Conservation (phyloP, 2,888 invertebrate species). For the Patella caerulea region DNA sequence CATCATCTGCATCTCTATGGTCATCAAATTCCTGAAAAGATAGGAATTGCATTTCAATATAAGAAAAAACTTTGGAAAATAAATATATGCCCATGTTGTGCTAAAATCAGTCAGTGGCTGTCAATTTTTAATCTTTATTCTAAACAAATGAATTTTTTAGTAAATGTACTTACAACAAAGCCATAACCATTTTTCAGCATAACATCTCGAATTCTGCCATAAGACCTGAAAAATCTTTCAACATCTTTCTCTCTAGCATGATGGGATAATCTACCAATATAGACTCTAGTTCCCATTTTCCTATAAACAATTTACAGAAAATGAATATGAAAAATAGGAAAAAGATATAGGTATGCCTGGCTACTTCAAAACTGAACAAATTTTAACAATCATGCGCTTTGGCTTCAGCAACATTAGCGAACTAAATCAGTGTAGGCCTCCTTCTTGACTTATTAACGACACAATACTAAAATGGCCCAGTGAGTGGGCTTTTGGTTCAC, state of each 20-base stretch:
- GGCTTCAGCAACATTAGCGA: too few species aligned
- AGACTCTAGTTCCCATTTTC: slow-evolving; percentile 75
- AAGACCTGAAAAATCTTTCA: slow-evolving; percentile 95
- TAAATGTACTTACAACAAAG: slow-evolving; percentile 85
- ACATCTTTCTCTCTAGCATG: slow-evolving; percentile 90
- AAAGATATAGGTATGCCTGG: too few species aligned
- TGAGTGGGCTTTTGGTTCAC: too few species aligned
- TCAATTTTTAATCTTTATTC: background rate
- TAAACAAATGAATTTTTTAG: background rate
- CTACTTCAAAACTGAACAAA: too few species aligned
- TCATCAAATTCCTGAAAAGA: slow-evolving; percentile 94
- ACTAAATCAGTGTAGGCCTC: too few species aligned
- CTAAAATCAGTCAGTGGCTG: background rate
- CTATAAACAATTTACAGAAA: slow-evolving; percentile 18
- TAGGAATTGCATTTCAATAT: background rate
- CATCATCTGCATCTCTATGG: slow-evolving; percentile 97
- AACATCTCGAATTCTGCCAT: slow-evolving; percentile 91
- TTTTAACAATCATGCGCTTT: too few species aligned
- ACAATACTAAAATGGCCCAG: too few species aligned
- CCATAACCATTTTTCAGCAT: slow-evolving; percentile 97
- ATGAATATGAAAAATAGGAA: background rate
- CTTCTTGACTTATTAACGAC: too few species aligned
- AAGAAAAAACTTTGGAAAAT: background rate
- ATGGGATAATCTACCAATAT: slow-evolving; percentile 84
- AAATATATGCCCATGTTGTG: background rate